Conservation (phyloP, 2,797 vertebrate genomes). For the Nyctalus aviator region DNA sequence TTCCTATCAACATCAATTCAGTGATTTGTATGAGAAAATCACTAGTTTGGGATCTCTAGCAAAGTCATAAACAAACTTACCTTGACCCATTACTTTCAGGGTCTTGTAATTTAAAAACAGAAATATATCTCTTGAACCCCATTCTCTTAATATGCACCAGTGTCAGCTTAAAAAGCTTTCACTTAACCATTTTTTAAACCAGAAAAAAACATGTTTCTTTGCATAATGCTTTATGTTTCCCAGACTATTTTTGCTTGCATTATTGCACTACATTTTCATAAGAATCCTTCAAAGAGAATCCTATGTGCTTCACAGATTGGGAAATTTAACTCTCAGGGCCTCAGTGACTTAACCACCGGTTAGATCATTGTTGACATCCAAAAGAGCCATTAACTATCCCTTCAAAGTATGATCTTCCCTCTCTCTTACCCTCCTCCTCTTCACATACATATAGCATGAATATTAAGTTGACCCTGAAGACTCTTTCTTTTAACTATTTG, state of each 20-base stretch:
- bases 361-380: not conserved
- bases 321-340: not conserved
- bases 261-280: not conserved
- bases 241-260: not conserved
- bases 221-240: not conserved
- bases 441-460: not conserved
- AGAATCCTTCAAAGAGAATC: not conserved
- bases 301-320: not conserved
- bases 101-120: not conserved
- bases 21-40: not conserved
- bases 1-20: not conserved
- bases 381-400: not conserved
- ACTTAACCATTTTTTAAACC: not conserved
- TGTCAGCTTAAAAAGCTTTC: not conserved
- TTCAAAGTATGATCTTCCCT: not conserved
- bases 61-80: not conserved
- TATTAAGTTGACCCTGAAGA: not conserved
- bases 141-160: not conserved
- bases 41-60: not conserved
- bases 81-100: not conserved
- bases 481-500: not conserved
- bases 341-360: not conserved
- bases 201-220: not conserved
- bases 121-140: not conserved
- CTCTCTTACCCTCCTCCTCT: not conserved